A percentile compares a stretch with the other conserved stretches of the same genome.
These are phyloP conservation scores for Enoplosus armatus DNA, from an alignment of 2,797 vertebrate species.

Conservation along the genomic window DNA sequence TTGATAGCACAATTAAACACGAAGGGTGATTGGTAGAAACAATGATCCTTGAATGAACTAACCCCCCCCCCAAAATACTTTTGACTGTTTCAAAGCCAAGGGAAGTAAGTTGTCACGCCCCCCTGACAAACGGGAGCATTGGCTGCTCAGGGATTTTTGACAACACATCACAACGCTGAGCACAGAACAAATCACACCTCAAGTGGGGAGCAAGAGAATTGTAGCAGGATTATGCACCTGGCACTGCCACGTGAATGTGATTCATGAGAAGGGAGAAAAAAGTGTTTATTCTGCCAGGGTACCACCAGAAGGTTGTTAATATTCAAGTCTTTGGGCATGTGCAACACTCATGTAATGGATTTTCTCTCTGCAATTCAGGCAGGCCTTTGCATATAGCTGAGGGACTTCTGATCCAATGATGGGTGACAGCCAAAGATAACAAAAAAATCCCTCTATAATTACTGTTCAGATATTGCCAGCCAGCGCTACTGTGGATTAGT, in stretches of 20 bases:
- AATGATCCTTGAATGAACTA: neutral
- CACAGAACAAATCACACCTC: slow-evolving; percentile 62
- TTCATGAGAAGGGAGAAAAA: slow-evolving; percentile 45
- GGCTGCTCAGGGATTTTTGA: slow-evolving; percentile 61
- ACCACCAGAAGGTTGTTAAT: slow-evolving; percentile 76
- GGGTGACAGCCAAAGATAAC: slow-evolving; percentile 80
- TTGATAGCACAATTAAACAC: neutral
- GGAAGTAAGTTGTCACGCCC: slow-evolving; percentile 33
- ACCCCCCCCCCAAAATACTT: slow-evolving; percentile 7
- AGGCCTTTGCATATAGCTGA: slow-evolving; percentile 65
- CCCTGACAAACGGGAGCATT: slow-evolving; percentile 35
- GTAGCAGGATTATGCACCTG: slow-evolving; percentile 75
- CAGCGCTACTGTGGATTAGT: slow-evolving; percentile 77
- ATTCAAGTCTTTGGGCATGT: slow-evolving; percentile 73
- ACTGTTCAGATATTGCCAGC: slow-evolving; percentile 69
- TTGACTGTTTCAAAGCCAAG: slow-evolving; percentile 39
- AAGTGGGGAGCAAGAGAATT: slow-evolving; percentile 55
- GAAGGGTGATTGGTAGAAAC: neutral
- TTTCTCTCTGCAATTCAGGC: slow-evolving; percentile 58
- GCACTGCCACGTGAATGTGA: slow-evolving; percentile 74
- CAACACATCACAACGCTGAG: slow-evolving; percentile 57
- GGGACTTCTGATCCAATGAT: slow-evolving; percentile 77
- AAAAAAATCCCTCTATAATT: slow-evolving; percentile 74
- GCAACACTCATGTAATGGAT: slow-evolving; percentile 69
- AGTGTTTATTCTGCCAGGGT: slow-evolving; percentile 70